Conservation (phyloP, 2,797 vertebrate species). For the Siniperca scherzeri region DNA sequence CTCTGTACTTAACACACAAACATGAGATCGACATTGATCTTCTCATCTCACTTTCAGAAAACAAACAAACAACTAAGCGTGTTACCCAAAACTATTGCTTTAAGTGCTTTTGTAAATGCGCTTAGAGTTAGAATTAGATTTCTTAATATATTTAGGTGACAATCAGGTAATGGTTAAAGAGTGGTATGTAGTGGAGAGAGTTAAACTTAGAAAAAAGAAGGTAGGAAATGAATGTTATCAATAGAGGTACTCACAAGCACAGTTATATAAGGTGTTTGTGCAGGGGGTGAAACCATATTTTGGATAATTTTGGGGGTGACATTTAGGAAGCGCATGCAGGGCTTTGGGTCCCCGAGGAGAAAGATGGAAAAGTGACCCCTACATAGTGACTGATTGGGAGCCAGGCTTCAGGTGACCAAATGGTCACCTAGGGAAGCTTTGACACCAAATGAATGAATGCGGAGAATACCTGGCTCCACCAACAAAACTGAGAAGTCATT, state of each 20-base stretch:
- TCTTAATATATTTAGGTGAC: background rate
- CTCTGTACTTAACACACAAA: too few species aligned
- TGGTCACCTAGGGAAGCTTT: slow-evolving; percentile 34
- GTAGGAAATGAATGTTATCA: background rate
- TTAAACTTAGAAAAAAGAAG: background rate
- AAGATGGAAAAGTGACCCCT: slow-evolving; percentile 27
- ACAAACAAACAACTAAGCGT: too few species aligned
- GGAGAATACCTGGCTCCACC: background rate
- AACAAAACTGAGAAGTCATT: background rate
- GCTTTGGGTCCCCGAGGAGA: slow-evolving; percentile 9
- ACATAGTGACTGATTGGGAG: slow-evolving; percentile 22
- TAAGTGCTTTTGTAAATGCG: background rate
- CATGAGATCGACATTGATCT: too few species aligned
- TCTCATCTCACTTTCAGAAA: too few species aligned
- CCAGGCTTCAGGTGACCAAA: slow-evolving; percentile 37
- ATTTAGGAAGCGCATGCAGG: background rate
- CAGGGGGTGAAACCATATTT: background rate
- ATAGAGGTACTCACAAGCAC: background rate
- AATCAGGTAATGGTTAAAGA: background rate
- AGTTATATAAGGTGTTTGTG: slow-evolving; percentile 1
- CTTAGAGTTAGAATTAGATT: background rate
- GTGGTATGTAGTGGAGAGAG: background rate
- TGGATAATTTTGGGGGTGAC: slow-evolving; percentile 22
- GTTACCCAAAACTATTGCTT: background rate
- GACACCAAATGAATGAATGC: slow-evolving; percentile 48